Conservation (phyloP, 2,888 invertebrate species). For the Polia nebulosa region DNA sequence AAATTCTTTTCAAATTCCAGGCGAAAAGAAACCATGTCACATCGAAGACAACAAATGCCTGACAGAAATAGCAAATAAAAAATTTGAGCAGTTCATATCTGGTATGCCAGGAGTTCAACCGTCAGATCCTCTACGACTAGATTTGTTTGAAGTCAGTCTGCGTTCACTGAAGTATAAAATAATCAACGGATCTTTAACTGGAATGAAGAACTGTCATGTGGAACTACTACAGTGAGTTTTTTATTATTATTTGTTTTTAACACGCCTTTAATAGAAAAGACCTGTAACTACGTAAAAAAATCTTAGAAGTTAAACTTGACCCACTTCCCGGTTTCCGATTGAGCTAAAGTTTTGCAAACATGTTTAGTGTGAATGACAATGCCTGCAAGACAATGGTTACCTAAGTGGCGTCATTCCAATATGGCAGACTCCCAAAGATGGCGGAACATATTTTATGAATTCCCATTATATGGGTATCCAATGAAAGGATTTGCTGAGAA, state of each 20-base stretch:
- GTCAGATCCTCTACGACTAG: conserved; percentile 26
- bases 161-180: conserved; percentile 20
- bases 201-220: conserved; percentile 26
- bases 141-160: not conserved
- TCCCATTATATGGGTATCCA: no score
- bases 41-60: conserved; percentile 21
- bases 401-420: no score
- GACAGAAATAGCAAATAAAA: not conserved
- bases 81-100: not conserved
- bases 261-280: no score
- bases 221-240: conserved; percentile 36
- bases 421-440: no score
- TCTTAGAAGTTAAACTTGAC: no score
- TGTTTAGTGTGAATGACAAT: no score
- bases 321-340: no score
- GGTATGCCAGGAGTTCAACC: conserved; percentile 25
- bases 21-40: conserved; percentile 17
- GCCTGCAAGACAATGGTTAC: no score
- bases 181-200: conserved; percentile 15
- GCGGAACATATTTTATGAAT: no score
- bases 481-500: no score
- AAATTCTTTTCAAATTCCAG: conserved; percentile 3
- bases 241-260: not conserved
- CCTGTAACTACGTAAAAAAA: no score
- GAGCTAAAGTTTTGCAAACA: no score